These are phyloP conservation scores for Hystrix brachyura DNA, from an alignment of 2,113 vertebrate genomes.

Conservation along the genomic window DNA sequence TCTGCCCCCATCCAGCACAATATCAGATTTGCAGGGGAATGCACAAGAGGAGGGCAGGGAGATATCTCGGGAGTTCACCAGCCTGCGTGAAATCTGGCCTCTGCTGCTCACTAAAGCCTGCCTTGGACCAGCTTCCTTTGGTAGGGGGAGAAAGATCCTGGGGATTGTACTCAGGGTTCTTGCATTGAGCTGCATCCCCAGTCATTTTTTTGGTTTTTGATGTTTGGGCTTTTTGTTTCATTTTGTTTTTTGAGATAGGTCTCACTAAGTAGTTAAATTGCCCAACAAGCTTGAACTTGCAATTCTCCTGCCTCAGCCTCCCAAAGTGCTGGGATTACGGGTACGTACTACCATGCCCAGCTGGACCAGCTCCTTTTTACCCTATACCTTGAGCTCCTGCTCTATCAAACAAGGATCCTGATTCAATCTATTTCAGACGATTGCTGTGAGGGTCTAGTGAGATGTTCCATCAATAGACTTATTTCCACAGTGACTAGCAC, in stretches of 20 bases:
- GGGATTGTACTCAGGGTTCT: not conserved
- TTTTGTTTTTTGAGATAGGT: not conserved
- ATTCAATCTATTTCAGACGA: not conserved
- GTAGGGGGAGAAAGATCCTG: not conserved
- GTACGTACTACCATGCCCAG: not conserved
- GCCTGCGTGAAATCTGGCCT: not conserved
- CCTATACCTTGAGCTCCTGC: not conserved
- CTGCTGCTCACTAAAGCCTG: not conserved
- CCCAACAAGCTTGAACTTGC: not conserved
- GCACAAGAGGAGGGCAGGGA: not conserved
- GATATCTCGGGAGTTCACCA: not conserved
- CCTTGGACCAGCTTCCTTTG: not conserved
- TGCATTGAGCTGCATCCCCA: not conserved
- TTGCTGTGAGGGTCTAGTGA: not conserved
- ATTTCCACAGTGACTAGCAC: not conserved
- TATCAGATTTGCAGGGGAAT: not conserved
- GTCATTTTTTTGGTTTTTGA: not conserved
- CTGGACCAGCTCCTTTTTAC: not conserved
- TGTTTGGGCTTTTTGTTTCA: too few relatives aligned
- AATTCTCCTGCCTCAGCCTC: not conserved
- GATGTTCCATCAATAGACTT: not conserved
- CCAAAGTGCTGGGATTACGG: not conserved
- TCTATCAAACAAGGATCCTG: not conserved
- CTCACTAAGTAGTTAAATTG: not conserved
- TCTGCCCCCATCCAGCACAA: not conserved